Percentiles rank a stretch among this genome's conserved stretches.
Evolutionary conservation across 2,113 vertebrate genomes (phyloP).

Genomic region (Solea senegalensis): DNA sequence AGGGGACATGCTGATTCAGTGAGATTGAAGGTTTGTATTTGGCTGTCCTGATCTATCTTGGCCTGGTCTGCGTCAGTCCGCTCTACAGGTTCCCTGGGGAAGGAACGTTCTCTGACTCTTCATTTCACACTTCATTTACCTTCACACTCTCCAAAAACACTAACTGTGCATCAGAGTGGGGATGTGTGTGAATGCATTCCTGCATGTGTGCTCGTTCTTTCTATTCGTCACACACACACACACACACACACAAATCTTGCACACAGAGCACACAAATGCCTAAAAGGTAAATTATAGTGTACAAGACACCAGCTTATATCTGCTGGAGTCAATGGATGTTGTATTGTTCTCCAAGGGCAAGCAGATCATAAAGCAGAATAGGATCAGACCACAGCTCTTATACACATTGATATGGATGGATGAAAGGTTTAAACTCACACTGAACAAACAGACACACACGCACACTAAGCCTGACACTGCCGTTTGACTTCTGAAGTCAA

Average conservation of each 20-base stretch:
- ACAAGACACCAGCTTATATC: slow-evolving; percentile 24
- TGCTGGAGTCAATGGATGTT: slow-evolving; percentile 37
- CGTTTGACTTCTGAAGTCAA: slow-evolving; percentile 66
- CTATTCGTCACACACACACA: slow-evolving; percentile 13
- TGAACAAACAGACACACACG: slow-evolving; percentile 27
- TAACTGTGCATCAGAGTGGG: slow-evolving; percentile 50
- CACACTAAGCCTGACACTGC: slow-evolving; percentile 54
- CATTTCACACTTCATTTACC: slow-evolving; percentile 80
- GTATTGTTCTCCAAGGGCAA: slow-evolving; percentile 63
- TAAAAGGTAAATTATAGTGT: slow-evolving; percentile 48
- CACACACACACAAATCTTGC: slow-evolving; percentile 2
- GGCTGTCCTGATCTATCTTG: slow-evolving; percentile 61
- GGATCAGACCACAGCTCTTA: slow-evolving; percentile 29
- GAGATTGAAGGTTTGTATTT: slow-evolving; percentile 36
- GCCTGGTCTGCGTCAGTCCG: slow-evolving; percentile 59
- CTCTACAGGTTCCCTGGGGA: slow-evolving; percentile 64
- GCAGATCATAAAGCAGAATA: slow-evolving; percentile 30
- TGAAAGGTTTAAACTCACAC: slow-evolving; percentile 42
- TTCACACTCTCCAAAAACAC: slow-evolving; percentile 71
- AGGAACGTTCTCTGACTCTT: slow-evolving; percentile 73
- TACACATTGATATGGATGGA: slow-evolving; percentile 44
- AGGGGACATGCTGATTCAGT: slow-evolving; percentile 35
- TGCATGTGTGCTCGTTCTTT: slow-evolving; percentile 9
- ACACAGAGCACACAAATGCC: slow-evolving; percentile 12
- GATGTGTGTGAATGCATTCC: slow-evolving; percentile 1